Percentiles rank a stretch among this genome's conserved stretches.
phyloP scores from a whole-genome alignment of 1,140 invertebrate genomes.

The Trypoxylus dichotomus region DNA sequence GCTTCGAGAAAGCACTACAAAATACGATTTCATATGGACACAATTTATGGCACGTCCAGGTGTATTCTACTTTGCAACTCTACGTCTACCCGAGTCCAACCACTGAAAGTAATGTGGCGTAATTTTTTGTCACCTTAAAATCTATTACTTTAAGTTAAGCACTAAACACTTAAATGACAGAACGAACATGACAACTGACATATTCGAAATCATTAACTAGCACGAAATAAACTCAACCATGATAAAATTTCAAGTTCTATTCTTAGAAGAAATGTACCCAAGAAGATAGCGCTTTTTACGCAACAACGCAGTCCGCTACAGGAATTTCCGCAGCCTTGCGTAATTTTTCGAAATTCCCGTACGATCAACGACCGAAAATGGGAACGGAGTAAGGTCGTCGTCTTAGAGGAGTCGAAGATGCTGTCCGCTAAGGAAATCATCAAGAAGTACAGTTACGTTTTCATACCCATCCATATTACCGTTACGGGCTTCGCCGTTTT shows the following conservation, averaged over 20 bases:
- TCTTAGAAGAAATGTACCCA: background rate
- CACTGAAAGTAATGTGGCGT: too few relatives aligned
- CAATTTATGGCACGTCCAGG: too few relatives aligned
- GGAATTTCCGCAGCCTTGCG: background rate
- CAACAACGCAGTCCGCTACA: background rate
- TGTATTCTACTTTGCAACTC: too few relatives aligned
- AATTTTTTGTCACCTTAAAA: too few relatives aligned
- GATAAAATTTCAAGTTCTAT: slow-evolving; percentile 14
- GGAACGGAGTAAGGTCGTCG: background rate
- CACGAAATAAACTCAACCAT: background rate
- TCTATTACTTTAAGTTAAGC: too few relatives aligned
- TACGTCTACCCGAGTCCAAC: too few relatives aligned
- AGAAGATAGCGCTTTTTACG: background rate
- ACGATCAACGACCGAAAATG: background rate
- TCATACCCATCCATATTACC: background rate
- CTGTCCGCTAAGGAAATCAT: background rate
- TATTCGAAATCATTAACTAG: background rate
- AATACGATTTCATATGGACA: too few relatives aligned
- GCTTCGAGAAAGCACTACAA: too few relatives aligned
- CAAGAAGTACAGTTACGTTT: slow-evolving; percentile 2
- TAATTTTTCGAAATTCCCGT: background rate
- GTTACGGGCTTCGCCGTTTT: background rate
- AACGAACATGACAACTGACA: background rate
- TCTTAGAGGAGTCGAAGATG: background rate
- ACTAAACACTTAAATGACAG: too few relatives aligned